Base-by-base conservation (phyloP, 2,113 vertebrate species). In the Bostrychus sinensis region DNA sequence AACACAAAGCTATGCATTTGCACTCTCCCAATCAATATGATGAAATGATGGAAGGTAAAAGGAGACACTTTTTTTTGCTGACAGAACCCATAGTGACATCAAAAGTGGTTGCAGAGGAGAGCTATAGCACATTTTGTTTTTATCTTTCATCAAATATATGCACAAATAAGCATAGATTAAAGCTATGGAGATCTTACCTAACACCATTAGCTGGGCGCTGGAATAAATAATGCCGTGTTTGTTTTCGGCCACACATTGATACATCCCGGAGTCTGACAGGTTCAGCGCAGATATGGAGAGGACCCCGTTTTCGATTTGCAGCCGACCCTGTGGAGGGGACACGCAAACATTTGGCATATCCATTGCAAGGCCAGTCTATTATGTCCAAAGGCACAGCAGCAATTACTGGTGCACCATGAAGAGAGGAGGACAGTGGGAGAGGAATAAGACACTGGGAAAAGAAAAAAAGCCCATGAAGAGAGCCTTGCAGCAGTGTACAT, bases 201-300 rank as follows among this genome's bases (percentile, higher is more conserved):
- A 74, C 78, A 98, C 96, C 77, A 92, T 93, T 84, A 98, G 94
- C 70, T 97, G 94, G 36, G 95, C 95, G 58, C 92, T 94, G 20
- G 95, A 94, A 86, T 93, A 95, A 87, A 96, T 91, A 66, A 94
- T 89, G 32, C 95, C 95, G 9, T 98, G 95, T 87, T 98, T 97
- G 93, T 98, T 98, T 91, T 98, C 96, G 42, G 96, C 96, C 86
- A 97, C 88, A 89, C 96, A 98, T 16, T 98, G 96, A 91, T 98
- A 98, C 92, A 95, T 95, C 79, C 96, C 96, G 41, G 94, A 94
- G 86, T 98, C 95, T 63, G 93, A 95, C 90, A 95, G 90, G 80
- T 93, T 95, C 84, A 98, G 88, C 57, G 90, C 90, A 37, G 91
- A 84, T 83, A 98, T 93, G 34, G 93, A 95, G 60, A 98, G 93